Percentiles rank a stretch among this genome's conserved stretches.
These are phyloP conservation scores for Ostrea edulis DNA, from an alignment of 1,140 invertebrate genomes.

Conservation along the genomic window DNA sequence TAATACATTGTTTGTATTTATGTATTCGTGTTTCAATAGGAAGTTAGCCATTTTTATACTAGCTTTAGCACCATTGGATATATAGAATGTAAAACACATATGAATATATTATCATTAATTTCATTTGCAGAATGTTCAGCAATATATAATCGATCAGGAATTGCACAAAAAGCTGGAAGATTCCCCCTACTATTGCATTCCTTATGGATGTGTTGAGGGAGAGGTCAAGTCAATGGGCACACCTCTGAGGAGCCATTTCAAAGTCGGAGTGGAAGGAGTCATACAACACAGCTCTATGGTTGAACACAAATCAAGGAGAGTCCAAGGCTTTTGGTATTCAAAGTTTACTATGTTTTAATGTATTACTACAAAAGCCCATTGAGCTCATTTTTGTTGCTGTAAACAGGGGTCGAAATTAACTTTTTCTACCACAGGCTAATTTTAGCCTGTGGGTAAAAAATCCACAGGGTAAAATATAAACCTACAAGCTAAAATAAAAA, in stretches of 20 bases:
- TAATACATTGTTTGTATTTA: no score
- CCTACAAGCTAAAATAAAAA: no score
- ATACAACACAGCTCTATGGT: conserved; percentile 62
- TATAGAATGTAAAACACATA: no score
- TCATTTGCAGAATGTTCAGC: conserved; percentile 60
- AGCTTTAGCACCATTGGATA: no score
- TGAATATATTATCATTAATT: not conserved
- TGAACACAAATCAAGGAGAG: conserved; percentile 73
- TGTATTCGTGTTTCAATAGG: no score
- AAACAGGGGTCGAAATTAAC: no score
- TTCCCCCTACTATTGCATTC: conserved; percentile 56
- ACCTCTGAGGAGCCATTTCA: conserved; percentile 62
- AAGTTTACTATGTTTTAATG: not conserved
- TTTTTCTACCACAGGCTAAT: no score
- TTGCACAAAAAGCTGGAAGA: conserved; percentile 60
- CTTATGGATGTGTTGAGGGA: conserved; percentile 73
- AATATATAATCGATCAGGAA: conserved; percentile 57
- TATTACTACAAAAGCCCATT: no score
- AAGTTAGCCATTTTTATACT: no score
- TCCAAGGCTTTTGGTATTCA: conserved; percentile 71
- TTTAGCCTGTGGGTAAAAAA: no score
- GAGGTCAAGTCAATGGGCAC: conserved; percentile 58
- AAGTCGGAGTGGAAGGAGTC: conserved; percentile 64
- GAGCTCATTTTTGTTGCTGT: no score
- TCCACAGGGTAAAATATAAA: no score